Percentiles rank a stretch among this genome's conserved stretches.
These are phyloP conservation scores for Leptopilina drosophilae DNA, from an alignment of 2,888 invertebrate genomes.

Conservation along the genomic window DNA sequence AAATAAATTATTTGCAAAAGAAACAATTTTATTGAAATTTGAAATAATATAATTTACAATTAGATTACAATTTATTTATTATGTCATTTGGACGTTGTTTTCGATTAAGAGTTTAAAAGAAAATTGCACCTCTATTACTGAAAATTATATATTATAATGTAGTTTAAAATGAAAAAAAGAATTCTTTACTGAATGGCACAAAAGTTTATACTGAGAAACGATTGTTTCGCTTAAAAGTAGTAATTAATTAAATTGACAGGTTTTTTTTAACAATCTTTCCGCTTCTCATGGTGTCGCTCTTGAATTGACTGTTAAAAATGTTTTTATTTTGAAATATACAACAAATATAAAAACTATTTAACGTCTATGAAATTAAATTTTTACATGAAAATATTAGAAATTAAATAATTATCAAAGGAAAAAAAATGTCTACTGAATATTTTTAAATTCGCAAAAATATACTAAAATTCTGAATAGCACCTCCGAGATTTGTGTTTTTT, in stretches of 20 bases:
- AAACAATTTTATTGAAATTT: too few relatives aligned
- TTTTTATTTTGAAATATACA: background rate
- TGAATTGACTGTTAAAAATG: constrained; percentile 18
- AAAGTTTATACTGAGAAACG: constrained; percentile 3
- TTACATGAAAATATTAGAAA: background rate
- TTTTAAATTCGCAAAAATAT: background rate
- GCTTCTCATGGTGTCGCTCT: constrained; percentile 22
- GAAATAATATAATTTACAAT: too few relatives aligned
- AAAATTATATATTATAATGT: too few relatives aligned
- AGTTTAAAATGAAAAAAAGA: background rate
- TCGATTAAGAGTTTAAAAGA: too few relatives aligned
- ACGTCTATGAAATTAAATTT: background rate
- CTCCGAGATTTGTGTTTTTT: background rate
- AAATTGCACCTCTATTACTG: too few relatives aligned
- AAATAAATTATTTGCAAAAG: too few relatives aligned
- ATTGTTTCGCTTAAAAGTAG: background rate
- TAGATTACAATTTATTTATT: too few relatives aligned
- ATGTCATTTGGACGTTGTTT: too few relatives aligned
- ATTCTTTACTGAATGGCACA: constrained; percentile 3
- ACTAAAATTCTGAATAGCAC: background rate
- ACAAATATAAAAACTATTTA: background rate
- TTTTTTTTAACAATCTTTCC: constrained; percentile 2
- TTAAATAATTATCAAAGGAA: background rate
- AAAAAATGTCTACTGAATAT: background rate
- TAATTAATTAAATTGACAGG: constrained; percentile 22